Evolutionary conservation across 2,888 invertebrate genomes (phyloP), one percentile per base, ranked within the genome.

Genomic region (Embidobia sp.): DNA sequence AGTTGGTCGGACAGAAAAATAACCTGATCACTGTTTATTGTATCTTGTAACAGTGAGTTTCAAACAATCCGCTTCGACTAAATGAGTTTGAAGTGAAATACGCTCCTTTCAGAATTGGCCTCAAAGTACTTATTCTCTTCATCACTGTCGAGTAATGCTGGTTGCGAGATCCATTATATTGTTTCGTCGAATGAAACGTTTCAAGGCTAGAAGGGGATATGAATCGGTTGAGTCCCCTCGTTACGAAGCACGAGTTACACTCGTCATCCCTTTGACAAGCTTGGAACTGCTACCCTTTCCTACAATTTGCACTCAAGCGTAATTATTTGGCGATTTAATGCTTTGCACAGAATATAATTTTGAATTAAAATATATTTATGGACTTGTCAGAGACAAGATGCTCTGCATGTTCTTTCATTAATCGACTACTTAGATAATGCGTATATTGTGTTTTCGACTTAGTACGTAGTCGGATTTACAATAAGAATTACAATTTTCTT

Each of bases 251-350:
- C 80, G 76, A 78, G 82, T 80, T 79, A 80, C 80, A 79, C 77
- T 70, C 80, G 51, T 79, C 77, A 77, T 79, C 82, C 79, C 80
- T 81, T 81, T 77, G 77, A 79, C 73, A 74, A 77, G 79, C 75
- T 76, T 67, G 72, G 67, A 73, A 75, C 75, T 77, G 79, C 78
- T 70, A 79, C 80, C 80, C 83, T 78, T 78, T 53, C 57, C 61
- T 37, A 35, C 51, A 53, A 57, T 63, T 69, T 73, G 74, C 79
- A 69, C 77, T 80, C 77, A 75, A 77, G 79, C 80, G 82, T 84
- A 86, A 88, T 88, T 87, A 86, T 86, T 86, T 85, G 81, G 84
- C 83, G 86, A 88, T 88, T 87, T 85, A 83, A 85, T 82, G 82
- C 81, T 84, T 81, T 81, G 82, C 81, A 81, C 72, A 76, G 77